A percentile compares a stretch with the other conserved stretches of the same genome.
Evolutionary conservation across 1,140 invertebrate genomes (phyloP).

Genomic region (Muscidifurax raptorellus): DNA sequence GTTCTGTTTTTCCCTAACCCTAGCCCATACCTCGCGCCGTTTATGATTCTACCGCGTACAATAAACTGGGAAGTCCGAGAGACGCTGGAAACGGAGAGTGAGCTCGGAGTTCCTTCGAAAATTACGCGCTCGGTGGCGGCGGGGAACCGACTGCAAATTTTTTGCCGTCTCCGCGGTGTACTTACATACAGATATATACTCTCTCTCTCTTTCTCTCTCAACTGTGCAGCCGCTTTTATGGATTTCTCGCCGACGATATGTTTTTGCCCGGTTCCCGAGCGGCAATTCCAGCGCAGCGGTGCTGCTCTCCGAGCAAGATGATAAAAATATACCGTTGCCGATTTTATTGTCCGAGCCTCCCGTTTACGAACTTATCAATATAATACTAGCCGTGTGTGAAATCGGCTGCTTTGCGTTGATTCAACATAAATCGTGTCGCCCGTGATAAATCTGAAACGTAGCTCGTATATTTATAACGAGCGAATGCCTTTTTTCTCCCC

Average conservation of each 20-base stretch:
- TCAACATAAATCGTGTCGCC: not conserved
- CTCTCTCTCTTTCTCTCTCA: not conserved
- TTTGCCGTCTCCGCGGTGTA: constrained; percentile 15
- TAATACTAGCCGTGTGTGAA: not conserved
- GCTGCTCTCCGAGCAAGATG: not conserved
- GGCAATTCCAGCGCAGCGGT: not conserved
- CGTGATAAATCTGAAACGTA: not conserved
- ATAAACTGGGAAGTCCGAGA: constrained; percentile 58
- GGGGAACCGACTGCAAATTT: constrained; percentile 25
- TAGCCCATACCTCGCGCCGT: constrained; percentile 40
- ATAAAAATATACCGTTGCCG: constrained; percentile 18
- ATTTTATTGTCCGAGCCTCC: constrained; percentile 21
- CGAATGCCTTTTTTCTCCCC: not conserved
- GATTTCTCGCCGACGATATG: constrained; percentile 18
- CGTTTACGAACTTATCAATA: constrained; percentile 23
- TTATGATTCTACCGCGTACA: constrained; percentile 55
- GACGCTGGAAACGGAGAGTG: not conserved
- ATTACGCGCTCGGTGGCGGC: constrained; percentile 26
- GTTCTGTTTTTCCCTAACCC: not conserved
- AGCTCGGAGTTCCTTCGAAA: constrained; percentile 31
- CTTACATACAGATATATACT: constrained; percentile 11
- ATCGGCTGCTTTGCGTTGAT: not conserved
- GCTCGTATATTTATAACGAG: not conserved
- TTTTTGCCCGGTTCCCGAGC: not conserved
- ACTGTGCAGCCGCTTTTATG: constrained; percentile 15